Evolutionary conservation across 2,113 vertebrate genomes (phyloP), one percentile per base, ranked within the genome.

Genomic region (Centropus unirufus): DNA sequence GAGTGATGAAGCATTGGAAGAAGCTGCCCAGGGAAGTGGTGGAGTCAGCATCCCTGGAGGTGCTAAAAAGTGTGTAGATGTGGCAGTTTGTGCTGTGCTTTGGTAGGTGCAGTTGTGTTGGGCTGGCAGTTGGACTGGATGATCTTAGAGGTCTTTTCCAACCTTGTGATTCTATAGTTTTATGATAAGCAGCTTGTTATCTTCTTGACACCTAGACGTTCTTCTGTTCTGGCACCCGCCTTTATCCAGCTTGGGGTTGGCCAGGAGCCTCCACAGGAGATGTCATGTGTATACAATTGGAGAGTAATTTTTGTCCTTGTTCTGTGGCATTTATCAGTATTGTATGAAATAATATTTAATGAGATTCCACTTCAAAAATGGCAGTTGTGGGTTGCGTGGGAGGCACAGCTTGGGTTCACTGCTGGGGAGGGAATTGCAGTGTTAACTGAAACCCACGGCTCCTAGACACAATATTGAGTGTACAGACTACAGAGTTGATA

Each of bases 181-280:
- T 49, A 21, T 49, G 47, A 49, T 47, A 34, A 62, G 9, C 7
- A 51, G 12, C 17, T 51, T 24, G 5, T 39, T 68, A 2, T 11
- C 16, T 63, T 14, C n/a, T 14, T 23, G 17, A 36, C 13, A 39
- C 42, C n/a, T 36, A 27, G 39, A 46, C 49, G 2, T 1, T 2
- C 1, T 61, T 90, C 14, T 36, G 0, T 66, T 62, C 36, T 51
- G 14, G 59, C 3, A 12, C 0, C 0, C 12, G 27, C 2, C 2
- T 67, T 70, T 59, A 18, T 74, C 44, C 47, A 55, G 1, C 21
- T 34, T 49, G n/a, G 12, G 1, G 64, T 59, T 59, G 62, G 15
- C 64, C 51, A 46, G 36, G 34, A 82, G 13, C 23, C 36, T 66
- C 5, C 14, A 12, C 7, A n/a, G 8, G 17, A 44, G 5, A 26